Evolutionary conservation across 2,113 vertebrate species (phyloP).

Genomic region (Clarias gariepinus): DNA sequence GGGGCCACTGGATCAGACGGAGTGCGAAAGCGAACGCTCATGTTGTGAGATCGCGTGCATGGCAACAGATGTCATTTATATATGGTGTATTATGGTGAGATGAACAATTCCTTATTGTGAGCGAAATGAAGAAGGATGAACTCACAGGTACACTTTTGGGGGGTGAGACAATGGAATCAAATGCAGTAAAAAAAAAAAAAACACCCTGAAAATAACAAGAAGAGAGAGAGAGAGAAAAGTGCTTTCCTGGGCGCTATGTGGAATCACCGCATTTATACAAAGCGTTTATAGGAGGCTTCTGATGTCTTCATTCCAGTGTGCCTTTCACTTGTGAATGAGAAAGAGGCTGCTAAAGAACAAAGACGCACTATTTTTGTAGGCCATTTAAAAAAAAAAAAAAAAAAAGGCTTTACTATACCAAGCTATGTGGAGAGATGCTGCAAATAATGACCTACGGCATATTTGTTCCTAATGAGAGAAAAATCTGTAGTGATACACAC

Average conservation of each 20-base stretch:
- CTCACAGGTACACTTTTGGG: neutral
- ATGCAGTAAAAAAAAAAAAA: neutral
- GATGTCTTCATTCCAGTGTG: neutral
- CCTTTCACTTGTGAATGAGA: neutral
- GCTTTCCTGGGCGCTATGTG: neutral
- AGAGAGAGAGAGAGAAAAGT: neutral
- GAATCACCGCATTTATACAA: neutral
- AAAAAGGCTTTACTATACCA: slow-evolving; percentile 7
- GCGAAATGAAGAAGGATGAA: slow-evolving; percentile 15
- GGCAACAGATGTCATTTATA: slow-evolving; percentile 26
- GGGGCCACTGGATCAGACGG: slow-evolving; percentile 43
- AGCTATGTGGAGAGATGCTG: slow-evolving; percentile 1
- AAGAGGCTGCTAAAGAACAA: slow-evolving; percentile 1
- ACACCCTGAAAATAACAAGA: neutral
- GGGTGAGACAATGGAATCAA: too few relatives aligned
- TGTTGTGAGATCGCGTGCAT: slow-evolving; percentile 19
- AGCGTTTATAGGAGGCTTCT: neutral
- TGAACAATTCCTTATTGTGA: slow-evolving; percentile 1
- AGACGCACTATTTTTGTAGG: neutral
- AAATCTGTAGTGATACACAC: slow-evolving; percentile 25
- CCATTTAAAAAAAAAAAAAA: too few relatives aligned
- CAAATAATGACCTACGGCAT: slow-evolving; percentile 33
- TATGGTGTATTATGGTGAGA: slow-evolving; percentile 1
- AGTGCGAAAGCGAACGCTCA: slow-evolving; percentile 9
- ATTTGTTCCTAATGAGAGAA: slow-evolving; percentile 27